Conservation (phyloP, 1,140 invertebrate genomes). For the Homarus americanus region DNA sequence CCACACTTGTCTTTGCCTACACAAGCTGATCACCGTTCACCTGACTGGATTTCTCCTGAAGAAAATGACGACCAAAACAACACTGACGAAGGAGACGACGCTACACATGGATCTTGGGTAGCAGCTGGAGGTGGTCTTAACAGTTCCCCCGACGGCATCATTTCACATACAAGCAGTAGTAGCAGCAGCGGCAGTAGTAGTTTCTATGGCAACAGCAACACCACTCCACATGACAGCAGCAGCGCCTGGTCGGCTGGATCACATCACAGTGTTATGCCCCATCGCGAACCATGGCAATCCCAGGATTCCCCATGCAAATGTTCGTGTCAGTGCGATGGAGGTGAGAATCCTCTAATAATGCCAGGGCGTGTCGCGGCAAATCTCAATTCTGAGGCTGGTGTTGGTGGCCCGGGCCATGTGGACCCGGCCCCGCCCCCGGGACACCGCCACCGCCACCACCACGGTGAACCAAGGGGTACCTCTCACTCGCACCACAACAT, state of each 20-base stretch:
- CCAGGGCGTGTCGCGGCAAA: conserved; percentile 67
- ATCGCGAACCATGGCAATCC: conserved; percentile 61
- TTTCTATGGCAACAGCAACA: conserved; percentile 9
- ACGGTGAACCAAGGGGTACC: background rate
- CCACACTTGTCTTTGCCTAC: background rate
- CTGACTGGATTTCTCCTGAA: background rate
- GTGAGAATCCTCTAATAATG: conserved; percentile 55
- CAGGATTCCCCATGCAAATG: conserved; percentile 68
- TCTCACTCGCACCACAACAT: background rate
- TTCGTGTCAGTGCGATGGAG: conserved; percentile 65
- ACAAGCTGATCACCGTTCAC: background rate
- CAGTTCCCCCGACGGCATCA: background rate
- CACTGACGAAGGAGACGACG: too few species aligned
- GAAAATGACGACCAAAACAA: background rate
- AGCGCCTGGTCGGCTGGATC: conserved; percentile 14
- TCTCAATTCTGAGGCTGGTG: conserved; percentile 56
- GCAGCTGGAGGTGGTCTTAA: background rate
- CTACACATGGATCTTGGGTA: background rate
- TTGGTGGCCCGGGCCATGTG: background rate
- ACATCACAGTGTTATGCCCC: conserved; percentile 60
- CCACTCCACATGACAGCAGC: background rate
- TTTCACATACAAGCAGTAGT: background rate
- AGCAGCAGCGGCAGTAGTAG: background rate
- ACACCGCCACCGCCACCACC: conserved; percentile 32
- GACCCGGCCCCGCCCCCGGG: background rate